Base-by-base conservation (phyloP, 2,888 invertebrate genomes). In the Eristalis pertinax region DNA sequence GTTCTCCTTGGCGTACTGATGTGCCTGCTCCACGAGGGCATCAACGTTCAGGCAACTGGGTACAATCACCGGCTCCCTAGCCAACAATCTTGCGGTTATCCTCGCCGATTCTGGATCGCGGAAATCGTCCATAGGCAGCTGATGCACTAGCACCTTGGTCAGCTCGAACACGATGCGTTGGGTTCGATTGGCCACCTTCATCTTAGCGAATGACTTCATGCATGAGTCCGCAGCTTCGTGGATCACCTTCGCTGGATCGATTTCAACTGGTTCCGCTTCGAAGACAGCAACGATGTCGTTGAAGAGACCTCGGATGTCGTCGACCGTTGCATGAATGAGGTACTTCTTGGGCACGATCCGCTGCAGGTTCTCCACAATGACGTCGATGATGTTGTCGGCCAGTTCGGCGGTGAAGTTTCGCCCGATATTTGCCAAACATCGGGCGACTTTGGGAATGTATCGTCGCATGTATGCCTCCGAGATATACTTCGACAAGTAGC, bases 371-470 rank as follows among this genome's bases (percentile, higher is more conserved):
- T 92, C 91, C 2, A 91, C 90, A 13, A 92, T 89, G 70, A 91
- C 92, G 24, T 91, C 91, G 50, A 92, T 89, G 5, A 92, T 91
- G 41, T 91, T 91, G 67, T 92, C 92, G 2, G 91, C 91, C 32
- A 92, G 89, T 3, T 89, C 89, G 13, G 91, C 91, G 68, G 92
- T 91, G 56, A 92, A 92, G 58, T 89, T 92, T 5, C 92, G 91
- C 2, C 92, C 93, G 0, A 92, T 92, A 79, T 92, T 92, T 35
- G 90, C 91, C 11, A 93, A 88, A 69, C 92, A 92, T 13, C 92
- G 90, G 4, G 92, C 89, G 0, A 92, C 91, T 60, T 92, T 91
- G 24, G 90, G 90, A 0, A 92, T 89, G 69, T 92, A 92, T 58
- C 91, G 92, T 0, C 91, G 89, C n/a, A 92, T 89, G 41, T 91